Conservation (phyloP, 1,140 invertebrate genomes). For the Trachymyrmex cornetzi region DNA sequence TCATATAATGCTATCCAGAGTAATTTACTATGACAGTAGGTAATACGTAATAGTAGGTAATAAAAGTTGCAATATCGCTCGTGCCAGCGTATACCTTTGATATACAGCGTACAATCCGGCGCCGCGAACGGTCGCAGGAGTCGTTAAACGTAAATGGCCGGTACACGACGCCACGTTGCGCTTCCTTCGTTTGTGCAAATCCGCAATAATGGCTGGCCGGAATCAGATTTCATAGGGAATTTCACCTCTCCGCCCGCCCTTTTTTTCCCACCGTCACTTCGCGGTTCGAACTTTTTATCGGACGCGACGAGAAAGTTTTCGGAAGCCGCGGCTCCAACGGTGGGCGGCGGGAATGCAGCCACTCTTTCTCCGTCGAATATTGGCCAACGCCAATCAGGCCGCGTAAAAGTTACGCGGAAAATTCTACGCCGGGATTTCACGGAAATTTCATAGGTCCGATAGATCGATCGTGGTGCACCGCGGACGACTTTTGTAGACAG, state of each 20-base stretch:
- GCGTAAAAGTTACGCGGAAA: slow-evolving; percentile 56
- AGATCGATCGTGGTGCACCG: slow-evolving; percentile 18
- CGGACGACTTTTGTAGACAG: not conserved
- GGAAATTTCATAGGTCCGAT: slow-evolving; percentile 41
- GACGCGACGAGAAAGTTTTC: slow-evolving; percentile 56
- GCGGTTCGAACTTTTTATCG: slow-evolving; percentile 52
- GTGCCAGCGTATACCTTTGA: slow-evolving; percentile 11
- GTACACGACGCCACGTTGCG: slow-evolving; percentile 8
- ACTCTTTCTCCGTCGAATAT: slow-evolving; percentile 44
- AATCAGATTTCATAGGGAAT: slow-evolving; percentile 46
- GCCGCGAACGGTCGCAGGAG: not conserved
- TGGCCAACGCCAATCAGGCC: slow-evolving; percentile 46
- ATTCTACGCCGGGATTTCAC: slow-evolving; percentile 45
- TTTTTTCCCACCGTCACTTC: not conserved
- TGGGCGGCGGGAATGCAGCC: slow-evolving; percentile 58
- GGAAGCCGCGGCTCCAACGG: slow-evolving; percentile 45
- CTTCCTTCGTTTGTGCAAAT: slow-evolving; percentile 38
- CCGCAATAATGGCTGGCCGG: slow-evolving; percentile 23
- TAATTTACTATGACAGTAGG: slow-evolving; percentile 35
- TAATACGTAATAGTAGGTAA: slow-evolving; percentile 43
- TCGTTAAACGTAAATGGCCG: slow-evolving; percentile 30
- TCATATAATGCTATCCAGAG: not conserved
- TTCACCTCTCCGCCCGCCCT: not conserved
- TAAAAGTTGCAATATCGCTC: slow-evolving; percentile 47
- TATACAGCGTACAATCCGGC: slow-evolving; percentile 1